Percentiles rank a stretch among this genome's conserved stretches.
Evolutionary conservation across 2,888 invertebrate genomes (phyloP).

Genomic region (Drosophila anomalata): DNA sequence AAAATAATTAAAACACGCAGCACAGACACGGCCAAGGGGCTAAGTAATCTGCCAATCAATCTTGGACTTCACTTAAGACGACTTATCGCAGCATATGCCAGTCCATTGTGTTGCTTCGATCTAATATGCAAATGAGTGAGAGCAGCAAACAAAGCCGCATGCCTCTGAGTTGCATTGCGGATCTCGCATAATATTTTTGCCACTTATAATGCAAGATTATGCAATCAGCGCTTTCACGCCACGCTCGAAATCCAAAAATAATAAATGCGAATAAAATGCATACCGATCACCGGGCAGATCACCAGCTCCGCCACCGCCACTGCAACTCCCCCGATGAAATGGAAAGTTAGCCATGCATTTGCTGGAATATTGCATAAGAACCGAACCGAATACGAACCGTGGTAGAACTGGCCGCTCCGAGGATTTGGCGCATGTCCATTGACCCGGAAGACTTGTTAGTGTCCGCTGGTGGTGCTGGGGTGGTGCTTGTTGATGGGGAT

Average conservation of each 20-base stretch:
- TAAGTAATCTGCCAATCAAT: constrained; percentile 23
- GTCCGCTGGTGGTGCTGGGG: constrained; percentile 29
- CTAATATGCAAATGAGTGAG: constrained; percentile 26
- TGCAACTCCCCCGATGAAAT: constrained; percentile 43
- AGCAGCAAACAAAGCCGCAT: constrained; percentile 2
- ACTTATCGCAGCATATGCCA: neutral
- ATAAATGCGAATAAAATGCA: constrained; percentile 51
- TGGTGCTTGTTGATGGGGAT: constrained; percentile 31
- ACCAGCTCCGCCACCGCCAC: constrained; percentile 16
- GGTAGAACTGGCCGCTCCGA: constrained; percentile 50
- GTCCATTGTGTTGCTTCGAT: neutral
- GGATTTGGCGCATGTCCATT: constrained; percentile 32
- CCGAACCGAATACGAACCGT: constrained; percentile 59
- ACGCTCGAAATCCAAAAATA: constrained; percentile 66
- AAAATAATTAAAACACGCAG: constrained; percentile 26
- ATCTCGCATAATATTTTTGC: constrained; percentile 45
- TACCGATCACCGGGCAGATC: constrained; percentile 52
- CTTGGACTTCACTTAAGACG: constrained; percentile 2
- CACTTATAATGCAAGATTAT: constrained; percentile 61
- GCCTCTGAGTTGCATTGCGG: constrained; percentile 27
- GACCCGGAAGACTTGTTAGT: constrained; percentile 56
- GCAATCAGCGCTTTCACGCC: constrained; percentile 68
- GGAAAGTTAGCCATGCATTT: constrained; percentile 56
- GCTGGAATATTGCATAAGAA: constrained; percentile 43
- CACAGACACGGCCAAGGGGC: constrained; percentile 1